A percentile compares a stretch with the other conserved stretches of the same genome.
These are phyloP conservation scores for Eulemur rufifrons DNA, from an alignment of 2,113 vertebrate species.

Conservation along the genomic window DNA sequence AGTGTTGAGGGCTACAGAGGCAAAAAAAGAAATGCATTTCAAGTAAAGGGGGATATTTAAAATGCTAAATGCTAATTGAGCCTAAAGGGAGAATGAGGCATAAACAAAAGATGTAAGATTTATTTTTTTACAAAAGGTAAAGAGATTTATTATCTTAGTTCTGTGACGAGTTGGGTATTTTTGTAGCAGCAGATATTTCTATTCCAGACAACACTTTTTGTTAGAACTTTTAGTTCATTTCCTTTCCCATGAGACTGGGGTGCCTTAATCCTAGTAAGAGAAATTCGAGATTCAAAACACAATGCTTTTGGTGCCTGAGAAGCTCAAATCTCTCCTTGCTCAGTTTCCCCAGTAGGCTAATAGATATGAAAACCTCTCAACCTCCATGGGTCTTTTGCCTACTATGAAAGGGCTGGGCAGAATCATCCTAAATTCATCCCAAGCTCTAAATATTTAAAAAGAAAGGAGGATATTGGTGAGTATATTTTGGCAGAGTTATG, in stretches of 20 bases:
- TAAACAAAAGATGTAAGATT: background rate
- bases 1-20: background rate
- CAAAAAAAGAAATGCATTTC: background rate
- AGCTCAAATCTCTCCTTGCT: background rate
- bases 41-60: background rate
- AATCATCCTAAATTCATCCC: background rate
- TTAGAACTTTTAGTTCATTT: background rate
- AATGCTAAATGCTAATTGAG: background rate
- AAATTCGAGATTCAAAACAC: background rate
- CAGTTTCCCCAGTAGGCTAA: background rate
- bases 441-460: background rate
- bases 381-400: background rate
- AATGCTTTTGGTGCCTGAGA: background rate
- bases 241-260: background rate
- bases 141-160: conserved; percentile 68
- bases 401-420: background rate
- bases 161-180: conserved; percentile 62
- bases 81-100: background rate
- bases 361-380: background rate
- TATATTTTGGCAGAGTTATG: background rate
- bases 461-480: background rate
- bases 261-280: background rate
- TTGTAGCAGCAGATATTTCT: conserved; percentile 56
- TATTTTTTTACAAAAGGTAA: conserved; percentile 66
- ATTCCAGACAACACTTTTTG: conserved; percentile 55